Evolutionary conservation across 1,140 invertebrate genomes (phyloP).

Genomic region (Drosophila watanabei): DNA sequence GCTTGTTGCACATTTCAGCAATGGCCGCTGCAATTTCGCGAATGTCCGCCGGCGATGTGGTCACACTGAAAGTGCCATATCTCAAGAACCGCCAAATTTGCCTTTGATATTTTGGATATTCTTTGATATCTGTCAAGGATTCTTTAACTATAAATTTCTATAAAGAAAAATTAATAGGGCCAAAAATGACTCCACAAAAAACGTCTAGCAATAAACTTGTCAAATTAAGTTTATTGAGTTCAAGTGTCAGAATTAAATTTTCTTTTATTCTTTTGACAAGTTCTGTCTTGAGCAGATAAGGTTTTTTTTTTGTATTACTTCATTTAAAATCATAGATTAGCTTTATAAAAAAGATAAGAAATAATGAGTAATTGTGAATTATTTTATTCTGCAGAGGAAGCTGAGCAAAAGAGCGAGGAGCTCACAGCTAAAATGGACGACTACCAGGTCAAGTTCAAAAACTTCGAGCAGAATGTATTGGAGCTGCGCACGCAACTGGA

Average conservation of each 20-base stretch:
- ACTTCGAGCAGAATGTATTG: constrained; percentile 88
- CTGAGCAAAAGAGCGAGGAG: constrained; percentile 88
- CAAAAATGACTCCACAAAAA: no score
- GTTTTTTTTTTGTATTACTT: no score
- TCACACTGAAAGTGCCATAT: constrained; percentile 11
- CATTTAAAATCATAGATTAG: no score
- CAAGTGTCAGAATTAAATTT: no score
- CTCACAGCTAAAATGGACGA: constrained; percentile 88
- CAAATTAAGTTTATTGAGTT: no score
- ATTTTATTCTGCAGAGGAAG: constrained; percentile 75
- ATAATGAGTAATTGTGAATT: neutral
- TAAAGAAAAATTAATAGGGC: no score
- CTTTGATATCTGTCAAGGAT: no score
- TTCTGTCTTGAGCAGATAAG: no score
- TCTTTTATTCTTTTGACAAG: no score
- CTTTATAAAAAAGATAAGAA: neutral
- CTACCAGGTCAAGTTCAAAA: constrained; percentile 88
- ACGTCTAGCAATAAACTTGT: no score
- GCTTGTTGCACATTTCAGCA: constrained; percentile 25
- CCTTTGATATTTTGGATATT: neutral
- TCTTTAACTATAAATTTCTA: neutral
- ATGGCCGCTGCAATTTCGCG: constrained; percentile 17
- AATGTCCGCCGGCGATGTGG: neutral
- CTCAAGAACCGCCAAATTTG: constrained; percentile 2
- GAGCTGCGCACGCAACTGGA: constrained; percentile 89